Conservation (phyloP, 2,888 invertebrate genomes). For the Drosophila seclusa region DNA sequence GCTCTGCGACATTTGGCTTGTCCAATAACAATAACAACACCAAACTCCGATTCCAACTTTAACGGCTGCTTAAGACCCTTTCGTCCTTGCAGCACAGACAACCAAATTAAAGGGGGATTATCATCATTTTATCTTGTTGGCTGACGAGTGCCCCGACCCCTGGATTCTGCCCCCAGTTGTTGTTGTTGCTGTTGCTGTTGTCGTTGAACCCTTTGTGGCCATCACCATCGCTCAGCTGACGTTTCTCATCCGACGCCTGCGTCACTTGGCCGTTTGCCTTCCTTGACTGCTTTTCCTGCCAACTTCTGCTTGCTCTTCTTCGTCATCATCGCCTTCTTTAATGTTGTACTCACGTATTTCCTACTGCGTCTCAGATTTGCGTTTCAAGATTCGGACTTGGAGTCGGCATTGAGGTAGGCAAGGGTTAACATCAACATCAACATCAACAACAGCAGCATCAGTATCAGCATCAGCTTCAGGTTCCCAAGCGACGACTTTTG, state of each 20-base stretch:
- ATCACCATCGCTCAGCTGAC: constrained; percentile 75
- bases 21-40: constrained; percentile 20
- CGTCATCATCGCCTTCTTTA: constrained; percentile 2
- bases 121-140: constrained; percentile 65
- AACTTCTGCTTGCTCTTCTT: neutral
- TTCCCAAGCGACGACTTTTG: constrained; percentile 76
- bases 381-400: constrained; percentile 62
- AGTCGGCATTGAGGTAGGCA: constrained; percentile 62
- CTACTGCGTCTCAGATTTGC: constrained; percentile 64
- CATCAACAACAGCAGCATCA: constrained; percentile 9
- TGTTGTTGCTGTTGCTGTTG: neutral
- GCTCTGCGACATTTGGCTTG: constrained; percentile 21
- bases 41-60: constrained; percentile 15
- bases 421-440: constrained; percentile 48
- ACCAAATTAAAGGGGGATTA: constrained; percentile 76
- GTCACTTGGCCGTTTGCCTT: constrained; percentile 53
- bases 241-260: constrained; percentile 64
- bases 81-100: constrained; percentile 57
- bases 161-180: neutral
- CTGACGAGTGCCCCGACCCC: constrained; percentile 21
- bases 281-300: constrained; percentile 27
- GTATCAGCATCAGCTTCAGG: constrained; percentile 46
- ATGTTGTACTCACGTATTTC: constrained; percentile 19
- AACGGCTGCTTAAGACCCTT: constrained; percentile 43
- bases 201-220: constrained; percentile 51